Percentiles rank a stretch among this genome's conserved stretches.
These are phyloP conservation scores for Hoplostethus mediterraneus DNA, from an alignment of 2,797 vertebrate species.

Conservation along the genomic window DNA sequence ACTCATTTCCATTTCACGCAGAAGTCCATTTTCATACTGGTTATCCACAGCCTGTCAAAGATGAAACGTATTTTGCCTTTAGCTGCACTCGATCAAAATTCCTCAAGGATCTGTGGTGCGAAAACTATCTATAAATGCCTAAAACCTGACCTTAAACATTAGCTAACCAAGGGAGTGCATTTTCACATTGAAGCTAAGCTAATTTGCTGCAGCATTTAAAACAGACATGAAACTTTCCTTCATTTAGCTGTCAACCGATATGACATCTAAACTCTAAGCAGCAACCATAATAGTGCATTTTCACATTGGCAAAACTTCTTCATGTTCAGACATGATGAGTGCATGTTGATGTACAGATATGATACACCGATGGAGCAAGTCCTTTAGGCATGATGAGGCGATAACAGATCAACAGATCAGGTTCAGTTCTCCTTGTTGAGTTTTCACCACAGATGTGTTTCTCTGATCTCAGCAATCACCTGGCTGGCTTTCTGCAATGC, in stretches of 20 bases:
- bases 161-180: constrained; percentile 31
- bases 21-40: constrained; percentile 42
- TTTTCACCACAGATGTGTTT: constrained; percentile 97
- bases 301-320: constrained; percentile 65
- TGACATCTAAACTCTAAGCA: constrained; percentile 60
- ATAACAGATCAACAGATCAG: constrained; percentile 31
- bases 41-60: constrained; percentile 39
- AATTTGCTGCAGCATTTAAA: constrained; percentile 34
- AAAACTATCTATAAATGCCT: constrained; percentile 21
- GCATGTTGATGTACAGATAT: neutral
- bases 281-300: constrained; percentile 81
- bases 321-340: constrained; percentile 51
- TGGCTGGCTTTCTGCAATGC: constrained; percentile 96
- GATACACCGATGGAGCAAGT: neutral
- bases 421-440: constrained; percentile 21
- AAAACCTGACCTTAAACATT: constrained; percentile 28
- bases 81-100: constrained; percentile 21
- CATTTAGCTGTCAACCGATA: constrained; percentile 33
- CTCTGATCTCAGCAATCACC: constrained; percentile 97
- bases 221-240: constrained; percentile 35
- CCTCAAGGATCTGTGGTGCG: constrained; percentile 22
- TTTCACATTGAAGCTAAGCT: constrained; percentile 27
- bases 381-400: constrained; percentile 26
- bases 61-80: constrained; percentile 40
- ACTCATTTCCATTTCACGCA: constrained; percentile 45